Percentiles rank a stretch among this genome's conserved stretches.
Conservation (phyloP, 2,113 vertebrate genomes). For the Xenus cinereus region DNA sequence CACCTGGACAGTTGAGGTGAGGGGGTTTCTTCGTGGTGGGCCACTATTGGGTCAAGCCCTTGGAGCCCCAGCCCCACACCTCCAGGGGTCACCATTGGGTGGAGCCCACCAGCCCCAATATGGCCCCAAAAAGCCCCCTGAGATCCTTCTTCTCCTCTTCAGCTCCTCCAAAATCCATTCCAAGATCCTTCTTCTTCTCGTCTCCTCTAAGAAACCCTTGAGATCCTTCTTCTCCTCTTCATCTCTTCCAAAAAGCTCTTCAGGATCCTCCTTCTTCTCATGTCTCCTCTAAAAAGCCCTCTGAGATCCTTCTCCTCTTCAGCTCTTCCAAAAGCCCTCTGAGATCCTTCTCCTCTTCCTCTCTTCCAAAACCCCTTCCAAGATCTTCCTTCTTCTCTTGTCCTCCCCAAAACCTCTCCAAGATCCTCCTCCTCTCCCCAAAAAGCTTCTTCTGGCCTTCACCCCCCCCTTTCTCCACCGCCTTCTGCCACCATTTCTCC, state of each 20-base stretch:
- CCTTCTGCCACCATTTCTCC: too few relatives aligned
- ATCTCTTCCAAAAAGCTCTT: background rate
- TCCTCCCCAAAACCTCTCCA: background rate
- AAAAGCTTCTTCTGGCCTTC: background rate
- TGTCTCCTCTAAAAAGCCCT: background rate
- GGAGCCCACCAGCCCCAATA: slow-evolving; percentile 61
- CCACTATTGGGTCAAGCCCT: background rate
- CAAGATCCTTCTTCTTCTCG: too few relatives aligned
- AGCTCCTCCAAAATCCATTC: background rate
- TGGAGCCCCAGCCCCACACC: slow-evolving; percentile 9
- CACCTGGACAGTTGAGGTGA: background rate
- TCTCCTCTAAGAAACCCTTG: background rate
- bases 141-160: too few relatives aligned
- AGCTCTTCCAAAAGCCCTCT: background rate
- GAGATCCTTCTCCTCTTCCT: background rate
- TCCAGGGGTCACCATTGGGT: slow-evolving; percentile 64
- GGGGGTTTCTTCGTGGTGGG: background rate
- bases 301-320: background rate
- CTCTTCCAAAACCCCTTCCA: background rate
- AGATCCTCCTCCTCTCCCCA: background rate
- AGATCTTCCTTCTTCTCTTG: background rate
- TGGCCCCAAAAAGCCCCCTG: too few relatives aligned
- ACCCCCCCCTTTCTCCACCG: too few relatives aligned
- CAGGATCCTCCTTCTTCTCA: background rate
- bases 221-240: background rate